Conservation (phyloP, 2,113 vertebrate species). For the Pachycephala philippinensis region DNA sequence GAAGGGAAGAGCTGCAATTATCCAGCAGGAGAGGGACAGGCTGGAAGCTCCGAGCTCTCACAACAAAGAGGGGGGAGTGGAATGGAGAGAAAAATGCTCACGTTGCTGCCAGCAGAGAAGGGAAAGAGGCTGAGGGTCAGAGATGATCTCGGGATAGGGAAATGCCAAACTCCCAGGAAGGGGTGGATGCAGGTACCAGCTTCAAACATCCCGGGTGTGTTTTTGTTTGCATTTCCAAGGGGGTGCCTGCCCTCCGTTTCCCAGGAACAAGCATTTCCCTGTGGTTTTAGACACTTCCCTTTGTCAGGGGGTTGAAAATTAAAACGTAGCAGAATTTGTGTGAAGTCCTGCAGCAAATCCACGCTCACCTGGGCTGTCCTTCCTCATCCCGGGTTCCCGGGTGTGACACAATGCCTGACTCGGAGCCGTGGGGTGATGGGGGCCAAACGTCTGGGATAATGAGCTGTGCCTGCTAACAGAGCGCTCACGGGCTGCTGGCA, state of each 20-base stretch:
- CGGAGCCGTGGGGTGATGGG: not conserved
- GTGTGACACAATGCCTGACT: not conserved
- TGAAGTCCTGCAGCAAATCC: not conserved
- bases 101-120: not conserved
- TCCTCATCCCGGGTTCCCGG: not conserved
- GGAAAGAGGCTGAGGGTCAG: not conserved
- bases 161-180: fast-evolving
- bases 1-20: not conserved
- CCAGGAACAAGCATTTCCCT: not conserved
- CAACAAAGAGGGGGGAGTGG: not conserved
- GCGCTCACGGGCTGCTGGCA: not conserved
- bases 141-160: not conserved
- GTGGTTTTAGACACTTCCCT: not conserved
- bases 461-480: not conserved
- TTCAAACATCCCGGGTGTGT: fast-evolving
- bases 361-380: not conserved
- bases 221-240: not conserved
- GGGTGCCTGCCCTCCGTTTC: not conserved
- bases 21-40: not conserved
- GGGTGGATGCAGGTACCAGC: not conserved
- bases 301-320: not conserved
- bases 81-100: not conserved
- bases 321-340: not conserved
- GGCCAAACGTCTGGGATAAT: not conserved
- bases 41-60: not conserved